phyloP scores from a whole-genome alignment of 2,888 invertebrate species.

The Harpagoxenus sublaevis region DNA sequence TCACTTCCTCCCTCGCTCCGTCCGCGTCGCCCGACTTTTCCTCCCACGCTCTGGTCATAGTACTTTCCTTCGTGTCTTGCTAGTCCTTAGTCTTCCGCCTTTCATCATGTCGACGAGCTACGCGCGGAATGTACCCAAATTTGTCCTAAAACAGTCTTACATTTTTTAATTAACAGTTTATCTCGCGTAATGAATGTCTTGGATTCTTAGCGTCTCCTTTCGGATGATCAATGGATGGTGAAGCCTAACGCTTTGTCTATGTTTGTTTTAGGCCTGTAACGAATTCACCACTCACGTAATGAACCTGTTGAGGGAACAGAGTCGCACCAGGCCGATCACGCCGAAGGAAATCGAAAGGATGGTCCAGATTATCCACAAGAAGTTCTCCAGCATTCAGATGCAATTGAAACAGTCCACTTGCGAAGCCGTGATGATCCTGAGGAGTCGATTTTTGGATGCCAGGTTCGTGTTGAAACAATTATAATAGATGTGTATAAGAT shows the following conservation, averaged over 20 bases:
- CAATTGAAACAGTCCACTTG: slow-evolving; percentile 99
- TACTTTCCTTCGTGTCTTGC: slow-evolving; percentile 4
- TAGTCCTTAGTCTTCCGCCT: neutral
- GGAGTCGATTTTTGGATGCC: slow-evolving; percentile 92
- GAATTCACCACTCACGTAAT: slow-evolving; percentile 99
- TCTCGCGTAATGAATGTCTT: neutral
- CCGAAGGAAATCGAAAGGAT: slow-evolving; percentile 99
- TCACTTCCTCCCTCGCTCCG: slow-evolving; percentile 57
- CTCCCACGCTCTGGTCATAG: slow-evolving; percentile 28
- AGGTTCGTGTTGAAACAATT: slow-evolving; percentile 85
- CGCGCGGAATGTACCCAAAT: slow-evolving; percentile 17
- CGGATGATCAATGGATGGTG: neutral
- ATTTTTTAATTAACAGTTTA: slow-evolving; percentile 28
- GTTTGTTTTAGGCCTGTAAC: slow-evolving; percentile 94
- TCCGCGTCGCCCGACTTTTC: slow-evolving; percentile 31
- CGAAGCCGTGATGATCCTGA: slow-evolving; percentile 99
- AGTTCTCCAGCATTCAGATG: slow-evolving; percentile 99
- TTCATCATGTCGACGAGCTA: slow-evolving; percentile 23
- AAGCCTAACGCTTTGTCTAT: slow-evolving; percentile 10
- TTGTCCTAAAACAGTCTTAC: neutral
- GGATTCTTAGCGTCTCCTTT: neutral
- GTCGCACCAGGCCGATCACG: slow-evolving; percentile 98
- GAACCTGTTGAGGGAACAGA: slow-evolving; percentile 98
- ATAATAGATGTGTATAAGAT: neutral
- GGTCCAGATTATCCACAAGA: slow-evolving; percentile 99